A percentile compares a stretch with the other conserved stretches of the same genome.
Conservation (phyloP, 2,888 invertebrate genomes). For the Yponomeuta sedellus region DNA sequence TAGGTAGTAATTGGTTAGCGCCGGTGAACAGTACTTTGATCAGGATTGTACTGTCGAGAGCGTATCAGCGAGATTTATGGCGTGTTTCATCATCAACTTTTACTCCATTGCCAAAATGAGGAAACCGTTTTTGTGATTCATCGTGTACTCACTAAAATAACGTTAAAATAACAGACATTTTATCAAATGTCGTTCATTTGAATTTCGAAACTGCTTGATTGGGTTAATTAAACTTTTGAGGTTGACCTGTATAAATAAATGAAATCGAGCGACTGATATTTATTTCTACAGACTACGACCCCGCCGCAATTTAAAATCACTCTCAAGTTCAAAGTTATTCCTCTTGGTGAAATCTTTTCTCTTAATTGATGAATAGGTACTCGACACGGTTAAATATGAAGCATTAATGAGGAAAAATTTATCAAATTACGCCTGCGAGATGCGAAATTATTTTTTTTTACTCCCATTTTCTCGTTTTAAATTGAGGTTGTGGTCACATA, state of each 20-base stretch:
- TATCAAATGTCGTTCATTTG: no score
- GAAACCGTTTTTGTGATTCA: no score
- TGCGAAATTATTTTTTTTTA: conserved; percentile 13
- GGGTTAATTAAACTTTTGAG: no score
- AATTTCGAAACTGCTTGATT: no score
- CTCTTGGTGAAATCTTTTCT: background rate
- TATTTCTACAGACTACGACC: background rate
- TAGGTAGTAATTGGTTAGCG: background rate
- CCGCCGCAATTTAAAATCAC: background rate
- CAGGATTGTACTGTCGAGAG: no score
- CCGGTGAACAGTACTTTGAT: no score
- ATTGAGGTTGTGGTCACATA: conserved; percentile 22
- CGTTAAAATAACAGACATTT: no score
- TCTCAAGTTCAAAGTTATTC: background rate
- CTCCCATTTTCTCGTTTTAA: conserved; percentile 31
- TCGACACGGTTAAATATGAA: conserved; percentile 6
- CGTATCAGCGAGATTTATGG: no score
- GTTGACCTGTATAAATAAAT: background rate
- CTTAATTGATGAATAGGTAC: conserved; percentile 9
- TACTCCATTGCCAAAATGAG: no score
- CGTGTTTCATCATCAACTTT: no score
- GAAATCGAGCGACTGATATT: background rate
- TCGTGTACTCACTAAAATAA: no score
- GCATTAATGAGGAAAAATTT: conserved; percentile 11
- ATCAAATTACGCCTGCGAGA: conserved; percentile 9